Conservation (phyloP, 2,797 vertebrate species). For the Pterois miles region DNA sequence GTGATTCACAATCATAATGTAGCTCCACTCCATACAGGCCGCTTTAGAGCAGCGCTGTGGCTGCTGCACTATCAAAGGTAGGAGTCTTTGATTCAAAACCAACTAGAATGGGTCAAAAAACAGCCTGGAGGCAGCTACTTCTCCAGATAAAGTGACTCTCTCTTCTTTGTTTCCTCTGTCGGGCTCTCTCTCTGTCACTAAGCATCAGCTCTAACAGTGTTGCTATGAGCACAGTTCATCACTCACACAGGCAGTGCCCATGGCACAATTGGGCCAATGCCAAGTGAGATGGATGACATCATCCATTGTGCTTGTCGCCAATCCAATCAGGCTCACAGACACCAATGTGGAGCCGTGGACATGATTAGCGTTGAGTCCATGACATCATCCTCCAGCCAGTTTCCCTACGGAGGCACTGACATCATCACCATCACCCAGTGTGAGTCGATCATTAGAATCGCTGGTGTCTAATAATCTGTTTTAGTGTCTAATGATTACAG, state of each 20-base stretch:
- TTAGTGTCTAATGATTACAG: conserved; percentile 46
- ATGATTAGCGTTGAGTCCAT: conserved; percentile 60
- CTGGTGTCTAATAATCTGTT: conserved; percentile 58
- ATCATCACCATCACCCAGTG: conserved; percentile 50
- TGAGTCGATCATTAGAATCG: conserved; percentile 62
- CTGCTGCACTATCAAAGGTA: conserved; percentile 30
- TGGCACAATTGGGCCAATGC: conserved; percentile 69
- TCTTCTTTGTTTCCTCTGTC: conserved; percentile 5
- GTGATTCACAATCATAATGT: conserved; percentile 50
- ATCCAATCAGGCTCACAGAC: conserved; percentile 68
- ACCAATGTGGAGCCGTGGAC: conserved; percentile 43
- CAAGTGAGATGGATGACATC: conserved; percentile 77
- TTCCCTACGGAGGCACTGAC: conserved; percentile 60
- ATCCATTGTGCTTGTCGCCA: conserved; percentile 61
- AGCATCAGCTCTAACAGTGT: conserved; percentile 50
- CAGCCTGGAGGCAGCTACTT: conserved; percentile 41
- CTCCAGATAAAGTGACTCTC: conserved; percentile 29
- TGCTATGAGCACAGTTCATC: conserved; percentile 66
- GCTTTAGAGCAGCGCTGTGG: conserved; percentile 7
- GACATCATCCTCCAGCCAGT: conserved; percentile 61
- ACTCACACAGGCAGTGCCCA: conserved; percentile 51
- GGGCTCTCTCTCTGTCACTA: conserved; percentile 48
- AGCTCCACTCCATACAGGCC: conserved; percentile 10
- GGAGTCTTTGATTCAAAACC: conserved; percentile 45
- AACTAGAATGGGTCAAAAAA: conserved; percentile 41